Percentiles rank a stretch among this genome's conserved stretches.
Conservation (phyloP, 1,140 invertebrate species). For the Pinna nobilis region DNA sequence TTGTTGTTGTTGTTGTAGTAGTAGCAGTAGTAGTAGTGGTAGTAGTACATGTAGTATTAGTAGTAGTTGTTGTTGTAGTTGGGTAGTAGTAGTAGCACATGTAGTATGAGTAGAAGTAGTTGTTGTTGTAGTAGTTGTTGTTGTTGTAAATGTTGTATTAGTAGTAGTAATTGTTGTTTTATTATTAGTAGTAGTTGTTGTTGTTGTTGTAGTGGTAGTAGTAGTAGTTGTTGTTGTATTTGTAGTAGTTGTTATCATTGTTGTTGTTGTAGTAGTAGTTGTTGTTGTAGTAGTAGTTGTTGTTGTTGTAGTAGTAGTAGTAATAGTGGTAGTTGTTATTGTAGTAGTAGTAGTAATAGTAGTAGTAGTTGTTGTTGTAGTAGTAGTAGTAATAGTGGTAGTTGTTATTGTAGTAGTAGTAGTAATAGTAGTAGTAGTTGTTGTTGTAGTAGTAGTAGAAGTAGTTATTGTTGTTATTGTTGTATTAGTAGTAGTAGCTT, state of each 20-base stretch:
- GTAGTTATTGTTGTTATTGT: conserved; percentile 32
- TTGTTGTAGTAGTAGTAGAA: conserved; percentile 32
- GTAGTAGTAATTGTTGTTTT: conserved; percentile 2
- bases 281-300: not conserved
- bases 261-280: conserved; percentile 22
- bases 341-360: conserved; percentile 26
- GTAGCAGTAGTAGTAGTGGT: conserved; percentile 8
- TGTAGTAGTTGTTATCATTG: conserved; percentile 6
- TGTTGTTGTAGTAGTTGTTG: not conserved
- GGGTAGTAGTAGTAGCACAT: conserved; percentile 3
- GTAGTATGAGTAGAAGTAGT: not conserved
- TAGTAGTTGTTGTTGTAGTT: not conserved
- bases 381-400: conserved; percentile 35
- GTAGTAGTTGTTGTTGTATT: conserved; percentile 8
- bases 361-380: conserved; percentile 34
- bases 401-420: conserved; percentile 16
- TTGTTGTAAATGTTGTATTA: conserved; percentile 1
- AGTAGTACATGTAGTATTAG: not conserved
- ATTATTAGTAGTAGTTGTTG: not conserved
- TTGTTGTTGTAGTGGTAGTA: conserved; percentile 7
- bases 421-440: conserved; percentile 16
- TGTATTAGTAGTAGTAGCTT: conserved; percentile 35
- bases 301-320: conserved; percentile 23
- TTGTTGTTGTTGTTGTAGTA: not conserved
- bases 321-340: conserved; percentile 32